These are phyloP conservation scores for Neocloeon triangulifer DNA, from an alignment of 1,140 invertebrate species.

Conservation along the genomic window DNA sequence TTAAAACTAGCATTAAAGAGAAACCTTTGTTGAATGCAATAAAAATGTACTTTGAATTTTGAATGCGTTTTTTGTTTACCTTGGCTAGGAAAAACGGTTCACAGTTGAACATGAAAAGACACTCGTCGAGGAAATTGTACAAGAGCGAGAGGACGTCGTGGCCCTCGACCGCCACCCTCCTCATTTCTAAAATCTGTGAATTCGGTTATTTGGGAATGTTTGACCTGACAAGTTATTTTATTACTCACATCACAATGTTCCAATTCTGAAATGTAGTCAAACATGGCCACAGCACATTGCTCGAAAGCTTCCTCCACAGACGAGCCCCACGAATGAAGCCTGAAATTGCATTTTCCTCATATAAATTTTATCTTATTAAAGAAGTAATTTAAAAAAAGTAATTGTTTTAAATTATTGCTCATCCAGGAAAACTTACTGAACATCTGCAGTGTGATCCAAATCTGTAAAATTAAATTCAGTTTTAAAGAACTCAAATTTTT, in stretches of 20 bases:
- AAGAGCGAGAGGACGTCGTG: slow-evolving; percentile 75
- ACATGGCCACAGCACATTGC: slow-evolving; percentile 89
- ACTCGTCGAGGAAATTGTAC: slow-evolving; percentile 87
- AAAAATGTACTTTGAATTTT: slow-evolving; percentile 1
- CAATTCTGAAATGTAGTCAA: slow-evolving; percentile 90
- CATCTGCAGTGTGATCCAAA: slow-evolving; percentile 91
- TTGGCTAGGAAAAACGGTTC: slow-evolving; percentile 62
- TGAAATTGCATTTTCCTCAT: slow-evolving; percentile 17
- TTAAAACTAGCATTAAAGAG: too few species aligned
- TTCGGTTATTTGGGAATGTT: too few species aligned
- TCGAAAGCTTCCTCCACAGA: slow-evolving; percentile 79
- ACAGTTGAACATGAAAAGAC: slow-evolving; percentile 76
- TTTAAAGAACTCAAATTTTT: slow-evolving; percentile 7
- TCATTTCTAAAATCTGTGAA: too few species aligned
- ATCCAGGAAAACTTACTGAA: slow-evolving; percentile 50
- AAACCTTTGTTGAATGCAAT: slow-evolving; percentile 22
- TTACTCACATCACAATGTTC: slow-evolving; percentile 63
- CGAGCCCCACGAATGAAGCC: slow-evolving; percentile 80
- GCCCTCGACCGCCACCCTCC: slow-evolving; percentile 63
- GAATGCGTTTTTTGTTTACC: slow-evolving; percentile 20
- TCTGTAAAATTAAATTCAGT: slow-evolving; percentile 38
- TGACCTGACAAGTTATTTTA: too few species aligned
- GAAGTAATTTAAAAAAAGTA: slow-evolving; percentile 1
- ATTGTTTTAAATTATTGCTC: slow-evolving; percentile 3
- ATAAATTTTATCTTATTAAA: slow-evolving; percentile 1